Conservation (phyloP, 1,140 invertebrate genomes). For the Phocides pigmalion region DNA sequence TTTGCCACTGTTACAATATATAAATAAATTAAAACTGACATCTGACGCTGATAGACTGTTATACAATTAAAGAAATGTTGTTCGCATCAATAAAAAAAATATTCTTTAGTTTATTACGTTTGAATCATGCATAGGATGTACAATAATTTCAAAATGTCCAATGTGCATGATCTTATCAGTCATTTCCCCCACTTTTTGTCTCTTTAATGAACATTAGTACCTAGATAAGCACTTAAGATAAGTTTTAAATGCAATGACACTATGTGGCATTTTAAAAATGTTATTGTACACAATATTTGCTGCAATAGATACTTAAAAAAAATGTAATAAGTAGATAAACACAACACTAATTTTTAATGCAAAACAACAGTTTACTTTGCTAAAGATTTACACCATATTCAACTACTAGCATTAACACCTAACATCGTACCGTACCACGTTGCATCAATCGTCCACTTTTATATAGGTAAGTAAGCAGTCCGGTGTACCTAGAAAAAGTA, state of each 20-base stretch:
- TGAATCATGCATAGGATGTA: too few relatives aligned
- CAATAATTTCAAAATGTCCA: background rate
- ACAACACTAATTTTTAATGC: slow-evolving; percentile 6
- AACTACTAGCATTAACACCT: slow-evolving; percentile 4
- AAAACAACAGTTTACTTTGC: background rate
- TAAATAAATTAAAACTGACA: too few relatives aligned
- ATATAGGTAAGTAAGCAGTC: background rate
- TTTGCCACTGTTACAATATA: too few relatives aligned
- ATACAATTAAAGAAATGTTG: too few relatives aligned
- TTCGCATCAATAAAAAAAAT: too few relatives aligned
- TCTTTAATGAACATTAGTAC: background rate
- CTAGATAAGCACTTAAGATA: slow-evolving; percentile 1
- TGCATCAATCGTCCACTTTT: slow-evolving; percentile 17
- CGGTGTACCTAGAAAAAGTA: background rate
- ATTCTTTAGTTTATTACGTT: too few relatives aligned
- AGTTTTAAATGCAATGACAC: background rate
- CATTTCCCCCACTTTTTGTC: background rate
- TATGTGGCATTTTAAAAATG: background rate
- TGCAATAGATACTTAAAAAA: slow-evolving; percentile 9
- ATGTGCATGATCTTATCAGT: background rate
- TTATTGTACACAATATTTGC: slow-evolving; percentile 9
- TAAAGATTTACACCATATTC: slow-evolving; percentile 7
- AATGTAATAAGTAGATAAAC: slow-evolving; percentile 4
- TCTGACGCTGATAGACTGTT: too few relatives aligned
- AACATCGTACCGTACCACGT: slow-evolving; percentile 10